phyloP scores from a whole-genome alignment of 2,113 vertebrate genomes.

The Brachirus orientalis region DNA sequence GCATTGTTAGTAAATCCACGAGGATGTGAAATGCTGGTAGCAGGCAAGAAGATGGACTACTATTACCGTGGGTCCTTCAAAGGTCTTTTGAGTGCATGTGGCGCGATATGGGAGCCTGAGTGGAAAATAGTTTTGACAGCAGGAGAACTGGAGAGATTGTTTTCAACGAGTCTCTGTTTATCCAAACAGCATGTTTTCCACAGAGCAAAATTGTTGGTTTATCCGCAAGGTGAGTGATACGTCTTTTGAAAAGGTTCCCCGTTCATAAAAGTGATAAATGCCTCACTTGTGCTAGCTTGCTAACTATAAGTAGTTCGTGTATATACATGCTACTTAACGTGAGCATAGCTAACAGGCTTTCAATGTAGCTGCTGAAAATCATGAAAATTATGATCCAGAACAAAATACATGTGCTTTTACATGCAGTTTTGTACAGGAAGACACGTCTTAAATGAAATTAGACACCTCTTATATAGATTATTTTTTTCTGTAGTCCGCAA shows the following conservation, averaged over 20 bases:
- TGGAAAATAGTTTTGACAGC: conserved; percentile 43
- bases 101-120: conserved; percentile 70
- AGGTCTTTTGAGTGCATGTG: conserved; percentile 79
- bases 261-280: not conserved
- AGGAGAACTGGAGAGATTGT: conserved; percentile 1
- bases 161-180: not conserved
- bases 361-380: no score
- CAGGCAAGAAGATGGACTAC: conserved; percentile 66
- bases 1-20: fast-evolving
- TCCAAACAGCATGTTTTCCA: conserved; percentile 69
- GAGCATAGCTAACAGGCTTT: not conserved
- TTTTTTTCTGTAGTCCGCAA: not conserved
- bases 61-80: conserved; percentile 53
- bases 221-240: conserved; percentile 82
- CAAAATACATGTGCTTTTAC: no score
- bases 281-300: not conserved
- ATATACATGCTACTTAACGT: conserved; percentile 34
- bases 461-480: no score
- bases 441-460: no score
- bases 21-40: conserved; percentile 1
- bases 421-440: no score
- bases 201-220: conserved; percentile 77
- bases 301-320: conserved; percentile 20
- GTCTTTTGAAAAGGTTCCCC: not conserved
- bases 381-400: no score